Conservation (phyloP, 2,888 invertebrate genomes). For the Tenthredo amoena region DNA sequence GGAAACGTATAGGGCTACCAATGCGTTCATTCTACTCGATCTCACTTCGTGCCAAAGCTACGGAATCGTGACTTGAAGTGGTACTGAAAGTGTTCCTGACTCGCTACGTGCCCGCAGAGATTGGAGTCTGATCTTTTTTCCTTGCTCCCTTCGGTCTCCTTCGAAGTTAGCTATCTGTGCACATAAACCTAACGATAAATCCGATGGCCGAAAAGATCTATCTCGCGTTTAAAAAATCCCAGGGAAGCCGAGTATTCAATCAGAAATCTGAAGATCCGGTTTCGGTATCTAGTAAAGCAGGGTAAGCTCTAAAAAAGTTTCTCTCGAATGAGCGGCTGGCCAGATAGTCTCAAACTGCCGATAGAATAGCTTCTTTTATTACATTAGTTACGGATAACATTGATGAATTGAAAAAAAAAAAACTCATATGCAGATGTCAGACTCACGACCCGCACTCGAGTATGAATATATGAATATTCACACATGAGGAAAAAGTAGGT, state of each 20-base stretch:
- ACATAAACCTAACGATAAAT: not conserved
- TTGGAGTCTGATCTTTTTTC: slow-evolving; percentile 6
- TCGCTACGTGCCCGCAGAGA: slow-evolving; percentile 23
- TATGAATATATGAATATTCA: not conserved
- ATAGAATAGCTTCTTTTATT: not conserved
- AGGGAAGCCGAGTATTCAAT: not conserved
- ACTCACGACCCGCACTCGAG: not conserved
- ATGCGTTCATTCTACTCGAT: slow-evolving; percentile 22
- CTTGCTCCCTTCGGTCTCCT: not conserved
- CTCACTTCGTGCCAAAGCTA: slow-evolving; percentile 36
- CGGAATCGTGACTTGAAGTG: slow-evolving; percentile 34
- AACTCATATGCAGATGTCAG: not conserved
- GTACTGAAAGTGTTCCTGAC: slow-evolving; percentile 31
- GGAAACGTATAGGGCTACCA: slow-evolving; percentile 3
- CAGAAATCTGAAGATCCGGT: not conserved
- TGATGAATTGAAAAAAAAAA: not conserved
- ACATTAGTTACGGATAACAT: not conserved
- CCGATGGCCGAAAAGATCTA: not conserved
- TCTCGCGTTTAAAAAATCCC: not conserved
- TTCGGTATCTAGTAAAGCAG: not conserved
- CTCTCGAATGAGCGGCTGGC: not conserved
- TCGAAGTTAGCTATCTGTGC: not conserved
- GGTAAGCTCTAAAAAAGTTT: not conserved
- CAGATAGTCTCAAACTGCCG: not conserved
- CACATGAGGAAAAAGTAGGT: slow-evolving; percentile 4